A percentile compares a stretch with the other conserved stretches of the same genome.
These are phyloP conservation scores for Orchestia grillus DNA, from an alignment of 1,140 invertebrate species.

Conservation along the genomic window DNA sequence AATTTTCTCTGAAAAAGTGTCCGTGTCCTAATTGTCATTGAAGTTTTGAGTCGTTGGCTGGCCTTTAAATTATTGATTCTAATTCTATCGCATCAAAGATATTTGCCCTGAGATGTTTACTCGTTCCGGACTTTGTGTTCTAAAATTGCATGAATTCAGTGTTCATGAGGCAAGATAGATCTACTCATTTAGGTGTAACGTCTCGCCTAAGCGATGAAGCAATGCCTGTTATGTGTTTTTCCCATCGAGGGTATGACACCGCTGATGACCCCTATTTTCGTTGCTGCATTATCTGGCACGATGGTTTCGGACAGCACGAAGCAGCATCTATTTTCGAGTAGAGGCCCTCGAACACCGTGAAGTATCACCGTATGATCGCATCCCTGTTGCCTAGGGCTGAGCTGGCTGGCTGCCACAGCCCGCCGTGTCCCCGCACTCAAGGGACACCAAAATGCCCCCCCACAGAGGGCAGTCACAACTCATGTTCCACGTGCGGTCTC, in stretches of 20 bases:
- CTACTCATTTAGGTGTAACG: background rate
- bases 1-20: background rate
- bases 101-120: background rate
- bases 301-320: background rate
- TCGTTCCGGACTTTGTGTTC: background rate
- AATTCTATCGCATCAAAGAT: background rate
- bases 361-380: background rate
- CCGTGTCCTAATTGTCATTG: background rate
- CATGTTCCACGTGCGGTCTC: background rate
- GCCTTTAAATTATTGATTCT: background rate
- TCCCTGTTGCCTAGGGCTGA: background rate
- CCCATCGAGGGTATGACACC: background rate
- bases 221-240: background rate
- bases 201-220: background rate
- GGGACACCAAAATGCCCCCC: background rate
- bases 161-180: background rate
- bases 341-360: background rate
- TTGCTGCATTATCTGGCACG: background rate
- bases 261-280: background rate
- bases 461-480: background rate
- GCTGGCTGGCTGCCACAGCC: background rate
- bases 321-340: background rate
- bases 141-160: background rate
- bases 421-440: background rate
- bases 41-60: background rate